Evolutionary conservation across 2,888 invertebrate species (phyloP), one percentile per base, ranked within the genome.

Genomic region (Anoncus sp.): DNA sequence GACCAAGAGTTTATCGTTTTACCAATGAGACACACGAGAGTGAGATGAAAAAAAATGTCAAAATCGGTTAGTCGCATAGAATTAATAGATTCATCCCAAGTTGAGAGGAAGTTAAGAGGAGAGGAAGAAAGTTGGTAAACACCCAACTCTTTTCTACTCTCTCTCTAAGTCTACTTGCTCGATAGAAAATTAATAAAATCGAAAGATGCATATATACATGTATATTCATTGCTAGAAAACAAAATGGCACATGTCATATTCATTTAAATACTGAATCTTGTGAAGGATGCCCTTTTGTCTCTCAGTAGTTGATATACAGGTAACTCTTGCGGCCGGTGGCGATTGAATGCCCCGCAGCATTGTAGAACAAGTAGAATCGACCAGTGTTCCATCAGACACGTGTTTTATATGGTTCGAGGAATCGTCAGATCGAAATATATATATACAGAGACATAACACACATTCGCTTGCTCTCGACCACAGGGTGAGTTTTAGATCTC

Each of bases 371-470:
- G 77, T 47, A 55, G 66, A 78, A 75, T 70, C 60, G 55, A 40
- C 53, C 74, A 45, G 77, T 70, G 65, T 70, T 49, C 43, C 43
- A 75, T 78, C 74, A 35, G 75, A 76, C 75, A 72, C 75, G 79
- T 63, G 75, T 84, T 82, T 80, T 79, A 81, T 78, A 79, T 77
- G 78, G 20, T 77, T 60, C 72, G 74, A 65, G 78, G 73, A 77
- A 79, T 82, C 75, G 75, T 71, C 60, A 53, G 67, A 59, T 67
- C 67, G 57, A 55, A 78, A 47, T 38, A 31, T 70, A 31, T 40
- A 18, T 18, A 40, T 27, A 22, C 18, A n/a, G 31, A 43, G 27
- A 43, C 49, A 24, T 38, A 51, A 49, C 35, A 59, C 57, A 57
- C 57, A 24, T 59, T 53, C 57, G 45, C 27, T 62, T 45, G 38